A percentile compares a stretch with the other conserved stretches of the same genome.
These are phyloP conservation scores for Drosophila testacea DNA, from an alignment of 2,888 invertebrate genomes.

Conservation along the genomic window DNA sequence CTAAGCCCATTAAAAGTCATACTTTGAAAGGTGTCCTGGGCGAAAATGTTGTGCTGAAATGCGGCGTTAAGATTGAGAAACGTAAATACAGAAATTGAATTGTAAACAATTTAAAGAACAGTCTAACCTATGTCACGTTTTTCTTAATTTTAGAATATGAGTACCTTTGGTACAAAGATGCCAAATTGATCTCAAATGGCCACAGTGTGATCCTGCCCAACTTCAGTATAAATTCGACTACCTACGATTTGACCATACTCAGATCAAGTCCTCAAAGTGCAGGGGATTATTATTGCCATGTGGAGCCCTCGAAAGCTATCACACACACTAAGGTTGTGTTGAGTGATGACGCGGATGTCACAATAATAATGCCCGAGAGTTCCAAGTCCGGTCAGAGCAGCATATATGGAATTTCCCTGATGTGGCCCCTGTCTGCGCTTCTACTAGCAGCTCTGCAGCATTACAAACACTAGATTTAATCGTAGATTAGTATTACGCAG, in stretches of 20 bases:
- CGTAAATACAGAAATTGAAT: conserved; percentile 27
- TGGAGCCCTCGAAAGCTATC: conserved; percentile 57
- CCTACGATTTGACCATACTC: conserved; percentile 65
- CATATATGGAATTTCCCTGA: conserved; percentile 21
- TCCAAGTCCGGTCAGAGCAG: conserved; percentile 62
- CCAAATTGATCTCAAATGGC: conserved; percentile 57
- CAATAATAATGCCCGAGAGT: conserved; percentile 68
- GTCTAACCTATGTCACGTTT: conserved; percentile 55
- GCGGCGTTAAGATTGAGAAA: conserved; percentile 34
- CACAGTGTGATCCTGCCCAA: conserved; percentile 52
- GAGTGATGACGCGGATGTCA: conserved; percentile 65
- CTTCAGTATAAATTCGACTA: conserved; percentile 54
- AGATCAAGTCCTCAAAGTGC: conserved; percentile 65
- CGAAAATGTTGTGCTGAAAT: conserved; percentile 57
- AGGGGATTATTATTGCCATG: conserved; percentile 69
- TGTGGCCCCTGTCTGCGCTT: conserved; percentile 24
- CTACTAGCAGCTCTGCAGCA: conserved; percentile 21
- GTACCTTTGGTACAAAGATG: conserved; percentile 59
- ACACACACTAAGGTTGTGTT: conserved; percentile 61
- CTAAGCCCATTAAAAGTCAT: conserved; percentile 12
- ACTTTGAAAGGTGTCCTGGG: conserved; percentile 52
- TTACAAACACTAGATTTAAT: conserved; percentile 35
- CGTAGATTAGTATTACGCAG: conserved; percentile 44
- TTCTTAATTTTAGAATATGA: no score
- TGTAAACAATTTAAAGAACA: background rate